phyloP scores from a whole-genome alignment of 2,113 vertebrate genomes.

The Azemiops feae region DNA sequence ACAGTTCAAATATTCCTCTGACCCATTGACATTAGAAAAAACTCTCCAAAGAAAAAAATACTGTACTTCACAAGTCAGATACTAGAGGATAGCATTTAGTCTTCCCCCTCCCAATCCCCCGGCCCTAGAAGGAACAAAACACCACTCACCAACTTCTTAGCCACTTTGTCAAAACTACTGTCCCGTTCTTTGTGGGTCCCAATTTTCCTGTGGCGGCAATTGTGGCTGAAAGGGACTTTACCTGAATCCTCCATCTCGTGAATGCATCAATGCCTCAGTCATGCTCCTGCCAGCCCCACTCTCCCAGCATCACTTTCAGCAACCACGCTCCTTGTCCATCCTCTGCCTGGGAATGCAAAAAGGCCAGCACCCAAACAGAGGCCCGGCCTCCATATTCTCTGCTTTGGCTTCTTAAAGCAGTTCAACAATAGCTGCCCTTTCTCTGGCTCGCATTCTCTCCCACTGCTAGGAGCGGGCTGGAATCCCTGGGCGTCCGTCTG shows the following conservation, averaged over 20 bases:
- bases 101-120: not conserved
- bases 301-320: conserved; percentile 38
- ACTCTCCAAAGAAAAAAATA: not conserved
- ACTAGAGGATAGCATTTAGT: not conserved
- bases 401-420: conserved; percentile 50
- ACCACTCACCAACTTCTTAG: not conserved
- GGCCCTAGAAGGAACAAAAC: not conserved
- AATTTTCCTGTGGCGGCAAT: not conserved
- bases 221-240: conserved; percentile 58
- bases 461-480: not conserved
- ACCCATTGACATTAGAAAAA: conserved; percentile 12
- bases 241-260: conserved; percentile 73
- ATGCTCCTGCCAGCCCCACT: conserved; percentile 61
- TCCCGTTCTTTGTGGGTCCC: not conserved
- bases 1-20: not conserved
- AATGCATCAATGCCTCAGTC: conserved; percentile 53
- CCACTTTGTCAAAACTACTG: not conserved
- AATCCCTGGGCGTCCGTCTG: not conserved
- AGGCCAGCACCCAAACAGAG: conserved; percentile 68
- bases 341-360: conserved; percentile 75
- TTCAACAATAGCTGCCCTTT: conserved; percentile 66
- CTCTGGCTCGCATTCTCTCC: conserved; percentile 23
- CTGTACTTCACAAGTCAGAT: not conserved
- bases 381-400: conserved; percentile 43
- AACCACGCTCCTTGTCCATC: not conserved